Evolutionary conservation across 2,113 vertebrate species (phyloP).

Genomic region (Micronycteris hirsuta): DNA sequence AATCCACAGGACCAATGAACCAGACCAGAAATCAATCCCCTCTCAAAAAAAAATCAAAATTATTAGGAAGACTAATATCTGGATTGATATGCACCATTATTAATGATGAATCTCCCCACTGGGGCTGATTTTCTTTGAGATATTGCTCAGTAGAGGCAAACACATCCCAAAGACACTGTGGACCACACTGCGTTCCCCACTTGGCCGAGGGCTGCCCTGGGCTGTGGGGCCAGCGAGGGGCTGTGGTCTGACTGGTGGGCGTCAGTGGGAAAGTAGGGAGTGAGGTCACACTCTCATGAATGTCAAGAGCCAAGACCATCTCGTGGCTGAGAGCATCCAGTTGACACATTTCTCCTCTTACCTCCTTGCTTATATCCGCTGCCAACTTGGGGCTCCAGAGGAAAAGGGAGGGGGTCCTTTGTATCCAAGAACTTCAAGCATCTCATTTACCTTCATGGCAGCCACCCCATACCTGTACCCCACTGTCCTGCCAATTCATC

Average conservation of each 20-base stretch:
- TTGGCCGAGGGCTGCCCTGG: not conserved
- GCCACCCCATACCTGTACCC: rapidly evolving
- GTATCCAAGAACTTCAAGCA: not conserved
- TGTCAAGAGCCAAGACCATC: not conserved
- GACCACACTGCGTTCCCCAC: rapidly evolving
- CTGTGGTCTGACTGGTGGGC: not conserved
- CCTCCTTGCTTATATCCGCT: not conserved
- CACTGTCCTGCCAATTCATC: not conserved
- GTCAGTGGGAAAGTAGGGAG: not conserved
- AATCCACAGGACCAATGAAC: not conserved
- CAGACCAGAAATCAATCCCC: not conserved
- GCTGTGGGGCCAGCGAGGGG: not conserved
- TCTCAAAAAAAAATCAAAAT: not conserved
- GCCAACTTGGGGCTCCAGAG: not conserved
- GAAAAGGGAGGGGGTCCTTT: not conserved
- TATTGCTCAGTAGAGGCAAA: too few relatives aligned
- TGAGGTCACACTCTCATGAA: not conserved
- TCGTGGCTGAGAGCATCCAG: not conserved
- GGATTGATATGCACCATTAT: not conserved
- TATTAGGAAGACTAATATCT: not conserved
- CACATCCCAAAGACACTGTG: rapidly evolving
- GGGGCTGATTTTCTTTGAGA: not conserved
- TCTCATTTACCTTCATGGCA: not conserved
- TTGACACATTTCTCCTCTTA: not conserved
- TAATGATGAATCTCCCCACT: not conserved